Base-by-base conservation (phyloP, 1,140 invertebrate species). In the Drosophila hydei region DNA sequence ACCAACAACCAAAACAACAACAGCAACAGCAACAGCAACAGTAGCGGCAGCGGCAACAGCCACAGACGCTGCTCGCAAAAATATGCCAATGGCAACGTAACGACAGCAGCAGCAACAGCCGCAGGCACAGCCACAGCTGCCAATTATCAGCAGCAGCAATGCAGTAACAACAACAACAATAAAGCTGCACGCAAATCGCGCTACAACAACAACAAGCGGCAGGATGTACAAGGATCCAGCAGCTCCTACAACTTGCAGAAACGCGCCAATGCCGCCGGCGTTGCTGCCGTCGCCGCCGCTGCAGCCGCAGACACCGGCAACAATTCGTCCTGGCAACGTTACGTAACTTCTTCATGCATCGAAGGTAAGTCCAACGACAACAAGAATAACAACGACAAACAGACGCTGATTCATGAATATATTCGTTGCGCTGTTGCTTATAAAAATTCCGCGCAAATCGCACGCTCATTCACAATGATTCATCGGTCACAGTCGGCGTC, bases 271-370 rank as follows among this genome's bases (percentile, higher is more conserved):
- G 80, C 63, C 0, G 38, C 38, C 27, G 27, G 4, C 27, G 27
- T 8, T 14, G 14, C 38, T 6, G 30, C 2, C 3, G 30, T 9
- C 1, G 27, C 9, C 8, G 27, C 9, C 9, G 9, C 30, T 2
- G 30, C 9, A 1, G 30, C 30, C 2, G 1, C 27, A 9, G 27
- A 3, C 19, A 72, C 47, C 51, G 60, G 61, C 56, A 18, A 16
- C 1, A 48, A 61, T 19, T 36, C 47, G 48, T 68, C 72, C 51
- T 84, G 83, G 60, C 77, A 77, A 19, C 80, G 67, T 1, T 64
- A 75, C 45, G 77, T 58, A 8, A 64, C 60, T 74, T 85, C 81
- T 87, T 87, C 77, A 87, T 87, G 71, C 81, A 80, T 81, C 74
- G 81, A 87, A 87, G 81, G 81, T 87, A 23, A 87, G 81, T 68